phyloP scores from a whole-genome alignment of 2,888 invertebrate species.

The Drosophila anomalata region DNA sequence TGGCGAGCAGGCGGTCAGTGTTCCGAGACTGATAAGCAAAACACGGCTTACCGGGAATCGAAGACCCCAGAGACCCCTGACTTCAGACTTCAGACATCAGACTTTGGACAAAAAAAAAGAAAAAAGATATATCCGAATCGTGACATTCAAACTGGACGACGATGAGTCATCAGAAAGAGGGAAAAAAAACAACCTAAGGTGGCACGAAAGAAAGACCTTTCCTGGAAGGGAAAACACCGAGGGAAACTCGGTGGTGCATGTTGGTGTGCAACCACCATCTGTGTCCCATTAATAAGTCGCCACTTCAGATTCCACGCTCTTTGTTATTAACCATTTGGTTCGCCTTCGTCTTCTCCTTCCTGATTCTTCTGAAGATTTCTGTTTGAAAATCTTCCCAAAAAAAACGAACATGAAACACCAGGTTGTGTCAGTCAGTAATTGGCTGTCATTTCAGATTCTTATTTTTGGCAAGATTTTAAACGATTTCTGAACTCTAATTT shows the following conservation, averaged over 20 bases:
- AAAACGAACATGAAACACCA: not conserved
- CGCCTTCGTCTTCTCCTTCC: not conserved
- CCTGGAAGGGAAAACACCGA: constrained; percentile 37
- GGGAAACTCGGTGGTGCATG: constrained; percentile 1
- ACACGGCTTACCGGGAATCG: constrained; percentile 17
- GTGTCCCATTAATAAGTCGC: constrained; percentile 45
- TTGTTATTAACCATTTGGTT: constrained; percentile 40
- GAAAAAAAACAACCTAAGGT: not conserved
- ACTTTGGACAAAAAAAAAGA: not conserved
- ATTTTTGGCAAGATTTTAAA: constrained; percentile 27
- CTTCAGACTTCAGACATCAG: not conserved
- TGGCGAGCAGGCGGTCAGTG: constrained; percentile 42
- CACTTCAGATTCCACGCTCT: constrained; percentile 26
- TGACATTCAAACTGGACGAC: constrained; percentile 69
- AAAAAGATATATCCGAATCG: constrained; percentile 30
- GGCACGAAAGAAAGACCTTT: constrained; percentile 28
- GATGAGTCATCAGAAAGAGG: constrained; percentile 63
- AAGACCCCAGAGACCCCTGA: not conserved
- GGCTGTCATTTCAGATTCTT: not conserved
- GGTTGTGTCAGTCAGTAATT: constrained; percentile 10
- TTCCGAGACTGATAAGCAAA: constrained; percentile 51
- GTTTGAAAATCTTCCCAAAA: no score
- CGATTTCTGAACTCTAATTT: not conserved
- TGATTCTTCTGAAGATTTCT: not conserved
- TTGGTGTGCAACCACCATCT: constrained; percentile 28